Evolutionary conservation across 53 echinoderm and acorn worm species (phyloP), one percentile per base, ranked within the genome.

Genomic region (Paracentrotus lividus): DNA sequence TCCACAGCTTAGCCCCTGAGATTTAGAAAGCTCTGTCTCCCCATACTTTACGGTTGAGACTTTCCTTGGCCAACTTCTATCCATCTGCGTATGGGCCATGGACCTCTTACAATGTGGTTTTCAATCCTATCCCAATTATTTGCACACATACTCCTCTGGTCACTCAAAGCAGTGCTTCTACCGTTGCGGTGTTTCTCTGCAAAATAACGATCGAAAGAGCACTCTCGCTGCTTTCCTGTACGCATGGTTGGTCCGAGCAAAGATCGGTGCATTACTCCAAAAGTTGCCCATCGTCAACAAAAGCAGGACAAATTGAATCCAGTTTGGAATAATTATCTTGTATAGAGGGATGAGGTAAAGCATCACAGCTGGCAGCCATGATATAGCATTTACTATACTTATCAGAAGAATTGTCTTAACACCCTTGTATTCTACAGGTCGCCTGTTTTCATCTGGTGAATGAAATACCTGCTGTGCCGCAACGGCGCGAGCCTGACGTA

Each of bases 351-450:
- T 59, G n/a, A 59, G 4, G 18, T 3, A 44, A 84, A 44, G 24
- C 21, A 84, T 2, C 21, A 84, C 47, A 2, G 84, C 24, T 23
- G 84, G 84, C 7, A 84, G 1, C 84, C 84, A 84, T 2, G 84
- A 18, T 0, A 84, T 18, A 3, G 3, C 23, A 26, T 85, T 85
- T 2, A 85, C 54, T 4, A 52, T 8, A 33, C 26, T 53, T 8
- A 85, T 53, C 31, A 85, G 52, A 27, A 52, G 23, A 31, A 85
- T 51, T 5, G 85, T 85, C 53, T 52, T 85, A 9, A 85, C 85
- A 29, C 49, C 85, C 53, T 85, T 85, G 1, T 52, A 18, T 4
- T 85, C 33, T 6, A 31, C 53, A 2, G 5, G 54, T 27, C 7
- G 5, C n/a, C 54, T 31, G 15, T 13, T 53, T 0, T 29, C 13